Conservation (phyloP, 2,797 vertebrate species). For the Dryobates pubescens region DNA sequence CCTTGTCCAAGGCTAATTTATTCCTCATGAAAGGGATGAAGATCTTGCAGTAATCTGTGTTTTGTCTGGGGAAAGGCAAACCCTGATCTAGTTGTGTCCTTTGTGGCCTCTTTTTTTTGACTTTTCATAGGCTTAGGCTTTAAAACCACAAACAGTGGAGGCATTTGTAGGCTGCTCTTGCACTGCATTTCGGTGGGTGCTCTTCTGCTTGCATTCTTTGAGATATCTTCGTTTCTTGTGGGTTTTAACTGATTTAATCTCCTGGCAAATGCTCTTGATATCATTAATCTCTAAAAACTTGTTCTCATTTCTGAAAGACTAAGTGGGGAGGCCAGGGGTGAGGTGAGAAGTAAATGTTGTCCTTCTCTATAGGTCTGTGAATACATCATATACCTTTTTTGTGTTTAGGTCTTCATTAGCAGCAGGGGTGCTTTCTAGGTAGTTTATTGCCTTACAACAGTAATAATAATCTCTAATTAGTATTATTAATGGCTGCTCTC, state of each 20-base stretch:
- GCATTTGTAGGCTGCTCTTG: not conserved
- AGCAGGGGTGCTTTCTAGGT: not conserved
- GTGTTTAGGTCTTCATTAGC: not conserved
- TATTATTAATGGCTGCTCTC: not conserved
- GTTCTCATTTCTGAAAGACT: conserved; percentile 2
- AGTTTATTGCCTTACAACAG: not conserved
- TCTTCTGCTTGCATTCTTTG: conserved; percentile 14
- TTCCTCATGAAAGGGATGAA: conserved; percentile 12
- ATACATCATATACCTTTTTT: not conserved
- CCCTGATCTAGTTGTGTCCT: not conserved
- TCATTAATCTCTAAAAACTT: not conserved
- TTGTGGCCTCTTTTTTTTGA: conserved; percentile 8
- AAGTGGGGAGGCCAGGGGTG: not conserved
- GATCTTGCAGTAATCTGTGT: conserved; percentile 22
- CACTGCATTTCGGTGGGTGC: rapidly evolving
- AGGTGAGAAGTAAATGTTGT: not conserved
- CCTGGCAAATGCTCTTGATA: not conserved
- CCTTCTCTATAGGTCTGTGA: not conserved
- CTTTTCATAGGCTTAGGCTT: not conserved
- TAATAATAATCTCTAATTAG: not conserved
- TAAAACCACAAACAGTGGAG: not conserved
- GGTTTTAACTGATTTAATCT: conserved; percentile 17
- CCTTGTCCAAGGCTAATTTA: not conserved
- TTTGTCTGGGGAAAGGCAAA: conserved; percentile 34
- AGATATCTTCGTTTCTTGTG: not conserved